phyloP scores from a whole-genome alignment of 2,888 invertebrate species.

The Himalopsyche kuldschensis region DNA sequence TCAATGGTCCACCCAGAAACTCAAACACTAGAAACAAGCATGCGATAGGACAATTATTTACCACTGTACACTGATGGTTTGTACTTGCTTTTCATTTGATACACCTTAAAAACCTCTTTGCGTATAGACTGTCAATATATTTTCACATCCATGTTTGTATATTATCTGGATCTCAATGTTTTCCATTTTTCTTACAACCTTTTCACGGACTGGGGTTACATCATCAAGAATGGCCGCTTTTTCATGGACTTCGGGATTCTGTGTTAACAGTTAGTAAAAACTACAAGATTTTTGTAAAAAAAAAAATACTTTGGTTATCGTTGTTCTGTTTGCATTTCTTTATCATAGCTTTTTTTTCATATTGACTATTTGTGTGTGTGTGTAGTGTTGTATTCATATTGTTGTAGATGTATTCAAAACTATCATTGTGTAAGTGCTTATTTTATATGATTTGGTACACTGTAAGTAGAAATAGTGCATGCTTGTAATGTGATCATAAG shows the following conservation, averaged over 20 bases:
- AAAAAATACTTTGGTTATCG: neutral
- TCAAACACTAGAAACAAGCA: too few relatives aligned
- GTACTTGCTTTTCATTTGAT: too few relatives aligned
- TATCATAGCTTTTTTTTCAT: neutral
- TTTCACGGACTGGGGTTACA: neutral
- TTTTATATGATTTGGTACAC: neutral
- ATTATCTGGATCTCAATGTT: neutral
- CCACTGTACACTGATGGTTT: too few relatives aligned
- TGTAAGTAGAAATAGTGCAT: too few relatives aligned
- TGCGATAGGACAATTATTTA: too few relatives aligned
- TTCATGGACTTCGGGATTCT: neutral
- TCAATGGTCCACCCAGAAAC: too few relatives aligned
- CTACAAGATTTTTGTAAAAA: neutral
- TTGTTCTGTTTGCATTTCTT: conserved; percentile 2
- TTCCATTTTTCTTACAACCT: neutral
- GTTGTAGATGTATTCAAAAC: neutral
- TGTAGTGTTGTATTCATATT: too few relatives aligned
- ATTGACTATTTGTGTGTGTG: neutral
- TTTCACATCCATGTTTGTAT: neutral
- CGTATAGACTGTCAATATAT: neutral
- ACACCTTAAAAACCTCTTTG: neutral
- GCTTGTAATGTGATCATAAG: too few relatives aligned
- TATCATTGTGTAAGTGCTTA: neutral
- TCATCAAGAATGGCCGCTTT: conserved; percentile 1
- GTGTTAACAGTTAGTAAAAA: conserved; percentile 7